Percentiles rank a stretch among this genome's conserved stretches.
Conservation (phyloP, 2,797 vertebrate species). For the Cynodonichthys magdalenae region DNA sequence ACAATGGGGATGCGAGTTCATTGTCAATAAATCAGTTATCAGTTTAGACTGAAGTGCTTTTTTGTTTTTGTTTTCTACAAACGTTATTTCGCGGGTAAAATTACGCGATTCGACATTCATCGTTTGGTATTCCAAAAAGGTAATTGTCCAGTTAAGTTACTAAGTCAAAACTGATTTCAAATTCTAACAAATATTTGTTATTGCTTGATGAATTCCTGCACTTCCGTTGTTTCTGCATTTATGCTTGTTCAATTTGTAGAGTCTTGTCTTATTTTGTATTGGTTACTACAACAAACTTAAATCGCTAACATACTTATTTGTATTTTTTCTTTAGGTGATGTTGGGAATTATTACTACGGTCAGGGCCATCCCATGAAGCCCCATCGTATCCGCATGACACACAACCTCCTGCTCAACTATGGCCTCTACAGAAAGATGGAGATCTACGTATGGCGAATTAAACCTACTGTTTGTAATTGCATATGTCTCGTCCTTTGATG, state of each 20-base stretch:
- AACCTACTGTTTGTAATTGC: not conserved
- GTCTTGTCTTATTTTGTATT: not conserved
- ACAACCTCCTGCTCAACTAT: conserved; percentile 96
- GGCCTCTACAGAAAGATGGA: conserved; percentile 98
- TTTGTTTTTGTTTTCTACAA: not conserved
- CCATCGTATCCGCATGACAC: conserved; percentile 95
- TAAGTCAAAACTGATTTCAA: not conserved
- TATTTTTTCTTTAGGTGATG: conserved; percentile 84
- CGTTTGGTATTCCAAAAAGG: not conserved
- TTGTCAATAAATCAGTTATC: conserved; percentile 51
- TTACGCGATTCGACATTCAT: not conserved
- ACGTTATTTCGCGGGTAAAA: not conserved
- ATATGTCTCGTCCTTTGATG: no score
- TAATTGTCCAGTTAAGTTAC: not conserved
- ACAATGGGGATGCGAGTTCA: conserved; percentile 59
- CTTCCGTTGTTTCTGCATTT: not conserved
- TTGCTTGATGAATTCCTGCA: not conserved
- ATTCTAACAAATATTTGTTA: not conserved
- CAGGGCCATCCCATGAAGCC: conserved; percentile 98
- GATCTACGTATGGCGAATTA: conserved; percentile 88
- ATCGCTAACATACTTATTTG: not conserved
- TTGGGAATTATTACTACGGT: conserved; percentile 96
- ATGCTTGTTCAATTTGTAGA: no score
- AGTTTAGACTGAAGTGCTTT: conserved; percentile 17
- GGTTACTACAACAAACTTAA: not conserved